Evolutionary conservation across 2,797 vertebrate genomes (phyloP), one percentile per base, ranked within the genome.

Genomic region (Phoxinus dragarum): DNA sequence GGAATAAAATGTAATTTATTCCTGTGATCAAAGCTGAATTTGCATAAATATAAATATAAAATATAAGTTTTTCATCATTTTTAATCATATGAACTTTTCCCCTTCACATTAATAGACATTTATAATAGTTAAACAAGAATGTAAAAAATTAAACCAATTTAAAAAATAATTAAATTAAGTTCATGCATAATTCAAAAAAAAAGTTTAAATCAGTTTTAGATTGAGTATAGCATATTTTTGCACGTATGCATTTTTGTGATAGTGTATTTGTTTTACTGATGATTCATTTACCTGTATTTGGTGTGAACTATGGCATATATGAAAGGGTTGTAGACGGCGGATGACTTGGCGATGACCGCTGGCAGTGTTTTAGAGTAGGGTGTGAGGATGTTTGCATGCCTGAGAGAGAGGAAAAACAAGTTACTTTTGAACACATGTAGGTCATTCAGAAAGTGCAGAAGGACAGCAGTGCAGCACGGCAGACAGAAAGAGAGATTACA

Each of bases 281-380:
- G 38, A 44, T 72, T 16, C 9, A 10, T 71, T 88, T 93, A 97
- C 97, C 97, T 96, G 95, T 97, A 97, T 93, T 96, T 96, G 85
- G 94, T 94, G 90, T 97, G 97, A 90, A 96, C 96, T 88, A 97
- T 97, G 75, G 96, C 96, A 73, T 97, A 97, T 90, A 97, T 97
- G 89, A 98, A 96, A 83, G 97, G 97, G 77, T 97, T 97, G 95
- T 97, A 97, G 91, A 97, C 93, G 6, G 97, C 93, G 16, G 97
- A 98, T 71, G 96, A 95, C 90, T 97, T 97, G 80, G 97, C 97
- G 88, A 97, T 96, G 88, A 98, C 85, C 72, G 96, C 97, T 75
- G 97, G 97, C 61, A 98, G 94, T 9, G 96, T 94, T 91, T 97
- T 97, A 86, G 96, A 96, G 93, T 97, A 97, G 0, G 96, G 96